Base-by-base conservation (phyloP, 1,140 invertebrate species). In the Triops cancriformis region DNA sequence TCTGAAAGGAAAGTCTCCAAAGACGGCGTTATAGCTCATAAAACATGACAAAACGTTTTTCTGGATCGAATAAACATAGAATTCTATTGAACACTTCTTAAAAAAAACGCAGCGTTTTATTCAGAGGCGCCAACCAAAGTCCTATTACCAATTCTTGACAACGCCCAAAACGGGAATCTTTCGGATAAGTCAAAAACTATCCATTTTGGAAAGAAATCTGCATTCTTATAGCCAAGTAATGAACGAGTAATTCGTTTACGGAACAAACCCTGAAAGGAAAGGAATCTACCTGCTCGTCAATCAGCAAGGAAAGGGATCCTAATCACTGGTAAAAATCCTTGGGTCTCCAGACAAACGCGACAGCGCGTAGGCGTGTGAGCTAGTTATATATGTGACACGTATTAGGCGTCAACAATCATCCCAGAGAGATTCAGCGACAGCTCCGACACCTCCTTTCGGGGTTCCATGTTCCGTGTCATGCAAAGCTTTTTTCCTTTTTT, bases 331-430 rank as follows among this genome's bases (percentile, higher is more conserved):
- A 64, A 64, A n/a, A 64, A 64, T 64, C 51, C 51, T 23, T 7
- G 31, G 7, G 51, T 64, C n/a, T 64, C 31, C 14, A 64, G 51
- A 64, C 51, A 64, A 64, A 64, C 51, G 51, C 14, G 51, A 64
- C 51, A 64, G 51, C 51, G 51, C 51, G 51, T 64, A 14, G 51
- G 51, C 51, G 51, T 64, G 51, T 64, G 51, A 64, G 51, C 51
- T 23, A n/a, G 51, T 64, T 64, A 64, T 64, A 64, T 64, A 64
- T 64, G 51, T 18, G 51, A 64, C 51, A 64, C 51, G 14, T 64
- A 64, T 64, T 64, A 64, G 51, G 51, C 51, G 51, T 64, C 51
- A 64, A 64, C 51, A 64, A 64, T 64, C 51, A 64, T 64, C 51
- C 51, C 51, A n/a, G 51, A 14, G 51, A 64, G 51, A 14, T 64